phyloP scores from a whole-genome alignment of 2,113 vertebrate species.

The Psammodynastes pulverulentus region DNA sequence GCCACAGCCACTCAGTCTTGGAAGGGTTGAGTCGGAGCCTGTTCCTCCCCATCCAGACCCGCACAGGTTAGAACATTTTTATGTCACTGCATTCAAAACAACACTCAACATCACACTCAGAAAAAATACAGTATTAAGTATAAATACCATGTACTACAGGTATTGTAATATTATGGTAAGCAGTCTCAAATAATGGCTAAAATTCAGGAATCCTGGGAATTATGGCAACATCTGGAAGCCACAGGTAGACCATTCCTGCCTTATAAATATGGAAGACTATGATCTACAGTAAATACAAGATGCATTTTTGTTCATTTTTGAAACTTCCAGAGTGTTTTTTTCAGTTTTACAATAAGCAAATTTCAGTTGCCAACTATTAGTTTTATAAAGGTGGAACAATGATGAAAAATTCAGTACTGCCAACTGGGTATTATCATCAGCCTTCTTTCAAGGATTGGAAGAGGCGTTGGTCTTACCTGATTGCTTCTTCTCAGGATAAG shows the following conservation, averaged over 20 bases:
- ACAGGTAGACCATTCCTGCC: neutral
- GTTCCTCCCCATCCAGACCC: too few relatives aligned
- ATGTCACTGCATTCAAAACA: neutral
- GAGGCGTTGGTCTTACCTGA: too few relatives aligned
- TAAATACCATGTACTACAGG: neutral
- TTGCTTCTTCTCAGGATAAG: too few relatives aligned
- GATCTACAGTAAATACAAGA: constrained; percentile 13
- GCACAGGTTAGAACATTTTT: neutral
- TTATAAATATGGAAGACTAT: neutral
- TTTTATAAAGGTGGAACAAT: neutral
- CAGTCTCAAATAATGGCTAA: too few relatives aligned
- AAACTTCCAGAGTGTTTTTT: neutral
- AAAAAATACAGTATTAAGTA: neutral
- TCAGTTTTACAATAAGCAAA: rapidly evolving
- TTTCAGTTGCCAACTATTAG: constrained; percentile 3
- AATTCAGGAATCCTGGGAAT: too few relatives aligned
- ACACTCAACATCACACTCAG: neutral
- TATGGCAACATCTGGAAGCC: too few relatives aligned
- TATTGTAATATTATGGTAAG: too few relatives aligned
- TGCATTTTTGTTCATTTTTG: constrained; percentile 23
- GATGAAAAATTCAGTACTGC: constrained; percentile 1
- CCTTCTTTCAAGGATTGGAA: constrained; percentile 1
- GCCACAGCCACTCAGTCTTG: too few relatives aligned
- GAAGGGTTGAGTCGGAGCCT: too few relatives aligned
- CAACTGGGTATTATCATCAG: neutral